Evolutionary conservation across 2,888 invertebrate species (phyloP).

Genomic region (Schizotus pectinicornis): DNA sequence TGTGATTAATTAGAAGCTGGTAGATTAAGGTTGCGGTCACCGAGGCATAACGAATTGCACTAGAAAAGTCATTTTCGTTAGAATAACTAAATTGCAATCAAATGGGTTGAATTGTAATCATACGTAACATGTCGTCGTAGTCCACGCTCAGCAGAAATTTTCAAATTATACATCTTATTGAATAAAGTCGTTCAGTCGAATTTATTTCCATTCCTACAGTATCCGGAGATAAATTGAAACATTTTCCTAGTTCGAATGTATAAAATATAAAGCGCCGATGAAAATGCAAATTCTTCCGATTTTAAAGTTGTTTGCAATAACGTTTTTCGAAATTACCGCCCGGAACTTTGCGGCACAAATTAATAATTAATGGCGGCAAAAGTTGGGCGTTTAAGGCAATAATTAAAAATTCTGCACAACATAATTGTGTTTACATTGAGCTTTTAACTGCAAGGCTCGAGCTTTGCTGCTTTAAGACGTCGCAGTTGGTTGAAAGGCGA

Average conservation of each 20-base stretch:
- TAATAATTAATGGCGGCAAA: not conserved
- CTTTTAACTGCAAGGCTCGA: too few species aligned
- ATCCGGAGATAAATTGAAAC: slow-evolving; percentile 32
- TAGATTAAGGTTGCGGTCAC: too few species aligned
- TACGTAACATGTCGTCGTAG: not conserved
- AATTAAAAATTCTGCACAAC: slow-evolving; percentile 7
- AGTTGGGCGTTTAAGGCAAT: not conserved
- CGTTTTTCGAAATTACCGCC: not conserved
- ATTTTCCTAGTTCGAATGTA: slow-evolving; percentile 26
- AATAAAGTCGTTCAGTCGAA: slow-evolving; percentile 12
- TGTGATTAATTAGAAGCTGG: too few species aligned
- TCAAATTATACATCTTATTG: slow-evolving; percentile 5
- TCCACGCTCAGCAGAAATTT: not conserved
- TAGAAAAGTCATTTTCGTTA: too few species aligned
- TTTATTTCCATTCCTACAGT: slow-evolving; percentile 11
- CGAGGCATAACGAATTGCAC: too few species aligned
- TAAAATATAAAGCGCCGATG: slow-evolving; percentile 37
- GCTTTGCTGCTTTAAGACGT: slow-evolving; percentile 1
- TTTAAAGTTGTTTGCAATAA: not conserved
- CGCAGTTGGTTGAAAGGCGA: slow-evolving; percentile 7
- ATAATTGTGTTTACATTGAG: slow-evolving; percentile 14
- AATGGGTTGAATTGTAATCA: too few species aligned
- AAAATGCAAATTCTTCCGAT: slow-evolving; percentile 37
- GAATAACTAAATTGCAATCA: too few species aligned
- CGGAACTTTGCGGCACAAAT: not conserved